Evolutionary conservation across 2,113 vertebrate species (phyloP).

Genomic region (Neolamprologus sp.): DNA sequence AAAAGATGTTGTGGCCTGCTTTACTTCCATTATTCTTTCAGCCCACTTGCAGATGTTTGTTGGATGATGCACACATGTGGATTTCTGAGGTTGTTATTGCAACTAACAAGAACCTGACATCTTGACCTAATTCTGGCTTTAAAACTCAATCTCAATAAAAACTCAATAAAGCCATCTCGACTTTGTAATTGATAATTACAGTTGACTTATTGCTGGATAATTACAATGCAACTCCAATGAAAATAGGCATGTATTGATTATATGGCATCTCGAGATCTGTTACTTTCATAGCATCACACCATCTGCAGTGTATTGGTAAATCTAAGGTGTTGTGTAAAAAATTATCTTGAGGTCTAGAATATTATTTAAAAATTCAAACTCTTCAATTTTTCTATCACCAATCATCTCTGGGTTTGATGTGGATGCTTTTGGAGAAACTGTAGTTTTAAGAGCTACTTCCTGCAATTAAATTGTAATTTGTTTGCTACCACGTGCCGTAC

Average conservation of each 20-base stretch:
- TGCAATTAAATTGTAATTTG: not conserved
- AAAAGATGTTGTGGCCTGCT: not conserved
- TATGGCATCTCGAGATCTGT: not conserved
- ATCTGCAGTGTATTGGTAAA: not conserved
- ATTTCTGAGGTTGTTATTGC: not conserved
- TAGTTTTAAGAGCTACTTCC: not conserved
- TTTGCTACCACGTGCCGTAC: not conserved
- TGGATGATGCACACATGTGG: not conserved
- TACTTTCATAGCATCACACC: not conserved
- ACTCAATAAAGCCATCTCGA: slow-evolving; percentile 1
- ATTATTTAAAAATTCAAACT: not conserved
- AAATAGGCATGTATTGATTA: slow-evolving; percentile 53
- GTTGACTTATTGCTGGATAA: slow-evolving; percentile 42
- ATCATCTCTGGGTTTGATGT: not conserved
- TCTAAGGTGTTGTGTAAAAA: not conserved
- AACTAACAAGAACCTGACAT: not conserved
- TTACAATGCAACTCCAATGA: slow-evolving; percentile 40
- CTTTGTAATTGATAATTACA: slow-evolving; percentile 58
- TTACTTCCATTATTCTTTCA: not conserved
- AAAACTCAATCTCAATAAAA: not conserved
- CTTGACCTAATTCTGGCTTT: slow-evolving; percentile 18
- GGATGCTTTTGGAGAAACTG: not conserved
- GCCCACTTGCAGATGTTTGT: not conserved
- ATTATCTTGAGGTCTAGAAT: not conserved
- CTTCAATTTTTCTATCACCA: not conserved